These are phyloP conservation scores for Sminthurides bifidus DNA, from an alignment of 1,140 invertebrate species.

Conservation along the genomic window DNA sequence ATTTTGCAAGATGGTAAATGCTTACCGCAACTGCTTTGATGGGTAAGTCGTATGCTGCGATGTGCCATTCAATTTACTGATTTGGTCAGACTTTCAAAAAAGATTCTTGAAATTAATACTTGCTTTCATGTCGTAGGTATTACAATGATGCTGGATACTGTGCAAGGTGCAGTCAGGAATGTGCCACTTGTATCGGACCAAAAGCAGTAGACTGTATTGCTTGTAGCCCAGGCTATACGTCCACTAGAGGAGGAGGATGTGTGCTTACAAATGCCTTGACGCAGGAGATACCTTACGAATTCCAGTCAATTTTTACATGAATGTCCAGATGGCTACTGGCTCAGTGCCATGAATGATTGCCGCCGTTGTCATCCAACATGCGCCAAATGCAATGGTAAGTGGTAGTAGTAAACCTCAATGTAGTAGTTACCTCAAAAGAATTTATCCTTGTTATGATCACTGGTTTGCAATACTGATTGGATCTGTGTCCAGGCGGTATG, in stretches of 20 bases:
- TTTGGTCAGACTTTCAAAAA: neutral
- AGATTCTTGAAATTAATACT: neutral
- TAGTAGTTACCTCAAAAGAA: neutral
- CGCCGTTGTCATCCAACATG: constrained; percentile 25
- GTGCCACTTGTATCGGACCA: constrained; percentile 67
- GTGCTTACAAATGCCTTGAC: constrained; percentile 8
- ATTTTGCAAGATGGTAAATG: constrained; percentile 23
- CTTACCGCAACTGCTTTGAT: constrained; percentile 26
- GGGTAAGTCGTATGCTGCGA: constrained; percentile 14
- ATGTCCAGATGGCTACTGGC: constrained; percentile 21
- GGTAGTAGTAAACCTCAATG: neutral
- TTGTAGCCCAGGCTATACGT: constrained; percentile 39
- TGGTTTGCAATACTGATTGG: too few relatives aligned
- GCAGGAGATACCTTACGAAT: neutral
- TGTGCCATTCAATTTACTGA: neutral
- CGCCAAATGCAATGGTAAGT: constrained; percentile 25
- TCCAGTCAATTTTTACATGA: neutral
- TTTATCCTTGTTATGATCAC: neutral
- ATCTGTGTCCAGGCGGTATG: constrained; percentile 14
- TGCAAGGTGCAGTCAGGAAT: constrained; percentile 59
- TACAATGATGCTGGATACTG: constrained; percentile 43
- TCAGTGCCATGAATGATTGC: constrained; percentile 7
- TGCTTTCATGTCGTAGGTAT: constrained; percentile 12
- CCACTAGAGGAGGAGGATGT: constrained; percentile 7
- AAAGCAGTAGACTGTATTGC: constrained; percentile 64